Percentiles rank a stretch among this genome's conserved stretches.
phyloP scores from a whole-genome alignment of 2,797 vertebrate genomes.

The Diglossa cyanea region DNA sequence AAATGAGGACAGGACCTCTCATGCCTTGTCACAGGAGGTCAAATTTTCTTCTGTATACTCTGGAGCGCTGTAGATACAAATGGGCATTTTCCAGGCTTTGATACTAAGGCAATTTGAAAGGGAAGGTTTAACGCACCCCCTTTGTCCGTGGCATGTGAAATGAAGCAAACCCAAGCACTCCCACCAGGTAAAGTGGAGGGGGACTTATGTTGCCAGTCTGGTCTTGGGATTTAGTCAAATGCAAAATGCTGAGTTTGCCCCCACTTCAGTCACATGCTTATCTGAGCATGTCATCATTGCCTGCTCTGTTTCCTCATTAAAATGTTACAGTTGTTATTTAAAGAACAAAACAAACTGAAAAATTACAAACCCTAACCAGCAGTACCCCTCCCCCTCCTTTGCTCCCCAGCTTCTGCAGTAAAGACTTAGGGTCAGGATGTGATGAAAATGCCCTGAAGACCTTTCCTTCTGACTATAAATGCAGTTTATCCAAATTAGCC shows the following conservation, averaged over 20 bases:
- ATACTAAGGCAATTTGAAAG: neutral
- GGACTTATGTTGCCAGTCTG: neutral
- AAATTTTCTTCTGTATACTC: neutral
- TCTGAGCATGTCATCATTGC: neutral
- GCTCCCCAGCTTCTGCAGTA: neutral
- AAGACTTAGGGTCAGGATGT: neutral
- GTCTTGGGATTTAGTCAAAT: neutral
- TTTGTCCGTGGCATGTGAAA: neutral
- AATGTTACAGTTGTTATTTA: neutral
- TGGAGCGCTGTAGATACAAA: neutral
- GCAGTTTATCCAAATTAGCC: conserved; percentile 46
- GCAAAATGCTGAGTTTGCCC: neutral
- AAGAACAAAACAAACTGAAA: neutral
- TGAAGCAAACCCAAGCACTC: neutral
- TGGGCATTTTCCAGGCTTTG: neutral
- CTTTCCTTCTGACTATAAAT: neutral
- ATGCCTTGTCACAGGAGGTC: neutral
- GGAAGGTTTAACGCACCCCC: neutral
- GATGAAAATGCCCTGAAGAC: neutral
- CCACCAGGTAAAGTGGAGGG: neutral
- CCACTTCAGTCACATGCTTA: neutral
- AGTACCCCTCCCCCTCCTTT: neutral
- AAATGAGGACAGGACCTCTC: neutral
- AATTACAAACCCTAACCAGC: neutral
- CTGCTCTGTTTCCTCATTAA: neutral